These are phyloP conservation scores for Solenopsis fugax DNA, from an alignment of 1,140 invertebrate species.

Conservation along the genomic window DNA sequence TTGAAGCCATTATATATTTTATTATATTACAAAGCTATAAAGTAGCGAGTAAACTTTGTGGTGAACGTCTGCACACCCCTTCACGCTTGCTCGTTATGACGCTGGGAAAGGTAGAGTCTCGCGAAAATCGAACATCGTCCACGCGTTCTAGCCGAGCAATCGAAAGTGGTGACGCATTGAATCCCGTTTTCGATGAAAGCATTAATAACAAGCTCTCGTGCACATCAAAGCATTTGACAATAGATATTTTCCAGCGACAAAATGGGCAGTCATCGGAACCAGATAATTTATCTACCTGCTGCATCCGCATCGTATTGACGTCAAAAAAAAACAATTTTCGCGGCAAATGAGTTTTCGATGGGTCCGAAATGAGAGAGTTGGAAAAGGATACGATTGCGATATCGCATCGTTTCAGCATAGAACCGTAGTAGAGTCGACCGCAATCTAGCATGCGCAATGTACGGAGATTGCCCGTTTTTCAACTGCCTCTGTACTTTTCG, in stretches of 20 bases:
- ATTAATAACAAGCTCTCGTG: conserved; percentile 52
- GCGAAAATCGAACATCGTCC: conserved; percentile 22
- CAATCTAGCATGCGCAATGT: conserved; percentile 36
- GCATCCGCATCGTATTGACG: conserved; percentile 23
- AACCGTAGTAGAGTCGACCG: conserved; percentile 14
- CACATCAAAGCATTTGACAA: conserved; percentile 41
- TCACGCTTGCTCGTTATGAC: background rate
- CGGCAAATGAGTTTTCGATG: conserved; percentile 62
- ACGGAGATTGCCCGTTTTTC: conserved; percentile 1
- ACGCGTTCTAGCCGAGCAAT: background rate
- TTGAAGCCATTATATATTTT: background rate
- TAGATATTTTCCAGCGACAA: conserved; percentile 44
- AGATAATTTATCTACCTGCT: conserved; percentile 68
- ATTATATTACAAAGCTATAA: background rate
- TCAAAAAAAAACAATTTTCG: conserved; percentile 63
- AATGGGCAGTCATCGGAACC: conserved; percentile 32
- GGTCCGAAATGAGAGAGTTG: conserved; percentile 28
- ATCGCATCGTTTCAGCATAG: conserved; percentile 5
- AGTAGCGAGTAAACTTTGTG: background rate
- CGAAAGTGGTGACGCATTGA: conserved; percentile 32
- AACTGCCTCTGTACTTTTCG: background rate
- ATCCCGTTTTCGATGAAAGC: conserved; percentile 50
- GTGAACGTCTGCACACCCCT: background rate
- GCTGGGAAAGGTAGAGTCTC: background rate
- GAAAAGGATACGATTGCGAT: conserved; percentile 37